These are phyloP conservation scores for Epinotia bilunana DNA, from an alignment of 2,888 invertebrate genomes.

Conservation along the genomic window DNA sequence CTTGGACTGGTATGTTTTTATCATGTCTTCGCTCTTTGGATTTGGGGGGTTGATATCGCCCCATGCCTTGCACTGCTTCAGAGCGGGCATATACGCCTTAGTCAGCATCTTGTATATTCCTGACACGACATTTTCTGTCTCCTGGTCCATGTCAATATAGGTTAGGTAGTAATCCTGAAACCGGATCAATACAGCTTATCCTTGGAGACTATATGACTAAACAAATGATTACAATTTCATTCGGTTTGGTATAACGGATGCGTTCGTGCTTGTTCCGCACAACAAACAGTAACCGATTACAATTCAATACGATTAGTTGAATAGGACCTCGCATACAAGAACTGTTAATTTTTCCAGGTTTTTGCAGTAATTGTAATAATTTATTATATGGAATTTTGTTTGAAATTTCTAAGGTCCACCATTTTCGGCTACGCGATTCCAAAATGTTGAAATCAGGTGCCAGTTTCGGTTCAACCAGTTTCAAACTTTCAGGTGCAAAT, in stretches of 20 bases:
- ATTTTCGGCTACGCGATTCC: too few relatives aligned
- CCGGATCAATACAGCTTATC: not conserved
- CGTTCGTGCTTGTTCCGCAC: too few relatives aligned
- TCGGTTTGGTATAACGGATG: not conserved
- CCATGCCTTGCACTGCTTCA: conserved; percentile 70
- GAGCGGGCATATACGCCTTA: conserved; percentile 67
- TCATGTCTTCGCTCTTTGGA: conserved; percentile 70
- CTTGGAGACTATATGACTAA: not conserved
- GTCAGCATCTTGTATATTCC: conserved; percentile 69
- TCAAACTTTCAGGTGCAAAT: too few relatives aligned
- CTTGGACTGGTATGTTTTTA: conserved; percentile 71
- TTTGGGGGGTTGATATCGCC: conserved; percentile 79
- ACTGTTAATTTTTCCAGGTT: too few relatives aligned
- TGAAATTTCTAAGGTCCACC: too few relatives aligned
- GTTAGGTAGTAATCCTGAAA: conserved; percentile 73
- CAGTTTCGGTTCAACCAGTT: too few relatives aligned
- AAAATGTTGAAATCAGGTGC: too few relatives aligned
- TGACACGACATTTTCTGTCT: conserved; percentile 76
- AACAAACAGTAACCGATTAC: too few relatives aligned
- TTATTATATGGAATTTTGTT: too few relatives aligned
- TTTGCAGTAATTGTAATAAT: too few relatives aligned
- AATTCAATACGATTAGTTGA: too few relatives aligned
- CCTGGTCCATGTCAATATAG: conserved; percentile 68
- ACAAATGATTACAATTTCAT: not conserved
- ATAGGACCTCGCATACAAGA: too few relatives aligned